These are phyloP conservation scores for Monarcha castaneiventris DNA, from an alignment of 2,113 vertebrate species.

Conservation along the genomic window DNA sequence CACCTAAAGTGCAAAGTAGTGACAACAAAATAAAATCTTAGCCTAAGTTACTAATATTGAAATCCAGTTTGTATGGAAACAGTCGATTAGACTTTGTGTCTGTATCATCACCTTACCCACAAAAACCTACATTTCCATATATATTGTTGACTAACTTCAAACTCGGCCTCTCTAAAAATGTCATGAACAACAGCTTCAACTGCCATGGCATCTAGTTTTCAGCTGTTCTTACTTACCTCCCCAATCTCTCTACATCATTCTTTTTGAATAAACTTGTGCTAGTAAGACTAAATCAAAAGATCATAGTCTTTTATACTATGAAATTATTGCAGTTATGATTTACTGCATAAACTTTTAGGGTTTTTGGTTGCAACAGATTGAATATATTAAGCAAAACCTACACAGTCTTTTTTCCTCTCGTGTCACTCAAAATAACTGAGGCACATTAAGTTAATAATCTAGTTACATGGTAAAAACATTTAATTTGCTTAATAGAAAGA, in stretches of 20 bases:
- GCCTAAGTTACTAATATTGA: not conserved
- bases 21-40: not conserved
- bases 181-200: not conserved
- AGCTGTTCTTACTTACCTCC: not conserved
- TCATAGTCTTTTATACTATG: not conserved
- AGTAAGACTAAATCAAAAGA: not conserved
- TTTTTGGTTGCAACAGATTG: not conserved
- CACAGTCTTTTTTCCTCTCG: fast-evolving
- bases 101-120: not conserved
- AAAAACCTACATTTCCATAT: not conserved
- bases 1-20: not conserved
- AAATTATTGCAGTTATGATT: not conserved
- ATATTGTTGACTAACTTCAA: not conserved
- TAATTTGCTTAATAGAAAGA: constrained; percentile 53
- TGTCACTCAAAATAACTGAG: constrained; percentile 43
- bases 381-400: not conserved
- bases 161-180: not conserved
- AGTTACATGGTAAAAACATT: constrained; percentile 50
- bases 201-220: not conserved
- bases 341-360: not conserved
- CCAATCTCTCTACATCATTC: not conserved
- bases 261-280: not conserved
- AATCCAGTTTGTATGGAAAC: not conserved
- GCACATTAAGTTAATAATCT: constrained; percentile 23
- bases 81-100: not conserved